Percentiles rank a stretch among this genome's conserved stretches.
These are phyloP conservation scores for Bibio marci DNA, from an alignment of 2,888 invertebrate species.

Conservation along the genomic window DNA sequence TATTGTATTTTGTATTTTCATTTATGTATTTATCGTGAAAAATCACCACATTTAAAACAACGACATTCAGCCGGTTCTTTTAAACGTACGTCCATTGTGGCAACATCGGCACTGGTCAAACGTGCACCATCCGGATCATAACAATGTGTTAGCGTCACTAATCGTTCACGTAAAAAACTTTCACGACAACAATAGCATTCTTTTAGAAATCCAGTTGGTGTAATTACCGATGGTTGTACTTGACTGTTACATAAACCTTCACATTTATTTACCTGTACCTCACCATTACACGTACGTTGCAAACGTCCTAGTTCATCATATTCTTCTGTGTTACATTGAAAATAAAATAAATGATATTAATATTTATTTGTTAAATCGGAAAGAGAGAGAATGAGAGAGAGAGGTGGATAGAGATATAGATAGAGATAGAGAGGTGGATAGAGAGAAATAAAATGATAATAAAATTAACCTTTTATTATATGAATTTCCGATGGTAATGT, in stretches of 20 bases:
- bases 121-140: constrained; percentile 76
- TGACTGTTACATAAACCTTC: constrained; percentile 85
- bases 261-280: constrained; percentile 81
- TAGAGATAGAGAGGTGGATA: background rate
- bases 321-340: constrained; percentile 46
- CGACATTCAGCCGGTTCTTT: constrained; percentile 79
- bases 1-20: background rate
- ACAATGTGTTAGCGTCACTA: constrained; percentile 66
- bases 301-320: constrained; percentile 73
- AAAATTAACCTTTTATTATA: constrained; percentile 48
- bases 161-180: constrained; percentile 63
- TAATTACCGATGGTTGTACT: constrained; percentile 78
- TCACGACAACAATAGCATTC: constrained; percentile 88
- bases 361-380: background rate
- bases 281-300: constrained; percentile 73
- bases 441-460: background rate
- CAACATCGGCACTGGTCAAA: constrained; percentile 47
- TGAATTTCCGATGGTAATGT: constrained; percentile 74
- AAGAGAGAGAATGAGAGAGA: background rate
- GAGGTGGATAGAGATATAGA: background rate
- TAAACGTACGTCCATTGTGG: constrained; percentile 65
- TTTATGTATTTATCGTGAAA: constrained; percentile 39
- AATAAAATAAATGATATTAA: background rate
- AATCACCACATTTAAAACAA: constrained; percentile 80
- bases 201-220: constrained; percentile 81